These are phyloP conservation scores for Crocidura indochinensis DNA, from an alignment of 2,797 vertebrate genomes.

Conservation along the genomic window DNA sequence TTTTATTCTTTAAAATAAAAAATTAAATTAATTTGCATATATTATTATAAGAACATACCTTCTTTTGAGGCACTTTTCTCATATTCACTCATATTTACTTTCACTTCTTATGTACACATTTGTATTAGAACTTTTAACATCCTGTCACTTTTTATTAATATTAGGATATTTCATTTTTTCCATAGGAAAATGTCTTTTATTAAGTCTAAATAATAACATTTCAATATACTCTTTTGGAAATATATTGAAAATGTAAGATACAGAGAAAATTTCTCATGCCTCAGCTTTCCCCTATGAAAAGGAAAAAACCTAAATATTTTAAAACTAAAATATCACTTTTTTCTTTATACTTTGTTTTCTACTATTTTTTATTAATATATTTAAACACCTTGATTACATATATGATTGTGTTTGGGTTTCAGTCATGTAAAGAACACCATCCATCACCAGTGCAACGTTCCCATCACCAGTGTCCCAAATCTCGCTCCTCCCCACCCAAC, in stretches of 20 bases:
- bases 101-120: neutral
- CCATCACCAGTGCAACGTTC: too few relatives aligned
- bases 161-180: too few relatives aligned
- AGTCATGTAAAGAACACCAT: too few relatives aligned
- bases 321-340: neutral
- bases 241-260: neutral
- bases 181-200: neutral
- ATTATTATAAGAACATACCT: neutral
- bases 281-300: neutral
- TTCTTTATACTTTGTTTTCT: too few relatives aligned
- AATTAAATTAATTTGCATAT: neutral
- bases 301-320: neutral
- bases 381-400: too few relatives aligned
- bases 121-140: neutral
- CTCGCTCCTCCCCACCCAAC: too few relatives aligned
- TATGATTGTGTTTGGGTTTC: too few relatives aligned
- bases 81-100: neutral
- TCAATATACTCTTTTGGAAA: neutral
- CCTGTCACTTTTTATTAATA: too few relatives aligned
- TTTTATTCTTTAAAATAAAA: neutral
- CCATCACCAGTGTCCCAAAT: too few relatives aligned
- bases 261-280: too few relatives aligned
- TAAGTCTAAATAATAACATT: neutral
- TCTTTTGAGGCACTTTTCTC: neutral
- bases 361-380: too few relatives aligned